phyloP scores from a whole-genome alignment of 2,113 vertebrate genomes.

The Tachycineta bicolor region DNA sequence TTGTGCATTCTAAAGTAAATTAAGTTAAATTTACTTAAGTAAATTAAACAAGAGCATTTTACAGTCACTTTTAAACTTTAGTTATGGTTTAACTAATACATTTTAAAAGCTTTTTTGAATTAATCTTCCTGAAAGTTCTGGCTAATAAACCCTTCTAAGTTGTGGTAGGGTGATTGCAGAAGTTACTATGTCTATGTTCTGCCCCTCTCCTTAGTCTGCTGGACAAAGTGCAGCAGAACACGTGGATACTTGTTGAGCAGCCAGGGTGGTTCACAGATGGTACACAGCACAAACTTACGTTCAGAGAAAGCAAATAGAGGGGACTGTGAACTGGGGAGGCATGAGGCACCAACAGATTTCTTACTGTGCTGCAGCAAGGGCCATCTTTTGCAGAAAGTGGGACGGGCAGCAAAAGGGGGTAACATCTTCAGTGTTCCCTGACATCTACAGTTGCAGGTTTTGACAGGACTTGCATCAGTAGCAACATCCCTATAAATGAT shows the following conservation, averaged over 20 bases:
- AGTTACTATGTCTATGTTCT: background rate
- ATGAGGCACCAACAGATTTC: accelerated
- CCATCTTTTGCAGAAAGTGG: background rate
- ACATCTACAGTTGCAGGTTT: background rate
- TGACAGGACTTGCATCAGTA: background rate
- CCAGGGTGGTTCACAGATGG: background rate
- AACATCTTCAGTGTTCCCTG: background rate
- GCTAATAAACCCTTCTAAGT: background rate
- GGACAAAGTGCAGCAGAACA: background rate
- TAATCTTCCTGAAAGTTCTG: background rate
- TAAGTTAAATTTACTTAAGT: background rate
- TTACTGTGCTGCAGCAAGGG: background rate
- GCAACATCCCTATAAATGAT: background rate
- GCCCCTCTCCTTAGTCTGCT: background rate
- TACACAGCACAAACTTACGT: accelerated
- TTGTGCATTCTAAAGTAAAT: slow-evolving; percentile 4
- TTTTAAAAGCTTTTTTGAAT: slow-evolving; percentile 8
- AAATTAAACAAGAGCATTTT: background rate
- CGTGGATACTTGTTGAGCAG: background rate
- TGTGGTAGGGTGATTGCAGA: background rate
- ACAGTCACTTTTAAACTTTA: background rate
- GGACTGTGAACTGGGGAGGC: background rate
- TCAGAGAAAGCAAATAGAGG: background rate
- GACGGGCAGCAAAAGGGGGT: background rate
- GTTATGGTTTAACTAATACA: background rate